Base-by-base conservation (phyloP, 2,888 invertebrate genomes). In the Chouioia cunea region DNA sequence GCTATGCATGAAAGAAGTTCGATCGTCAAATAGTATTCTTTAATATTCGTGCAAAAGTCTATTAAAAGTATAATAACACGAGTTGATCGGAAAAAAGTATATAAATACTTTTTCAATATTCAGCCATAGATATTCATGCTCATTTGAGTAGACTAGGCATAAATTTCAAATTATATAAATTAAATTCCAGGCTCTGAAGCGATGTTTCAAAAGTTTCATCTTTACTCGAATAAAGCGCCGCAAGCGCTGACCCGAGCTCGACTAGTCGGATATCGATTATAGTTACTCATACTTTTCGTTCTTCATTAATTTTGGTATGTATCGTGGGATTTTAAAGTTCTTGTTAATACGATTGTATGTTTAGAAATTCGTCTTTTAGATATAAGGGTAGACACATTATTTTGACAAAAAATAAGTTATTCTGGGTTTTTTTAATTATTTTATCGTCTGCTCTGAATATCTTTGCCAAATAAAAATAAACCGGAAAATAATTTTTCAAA, bases 131-230 rank as follows among this genome's bases (percentile, higher is more conserved):
- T 54, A 68, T 65, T 62, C 47, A 20, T 47, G 52, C 36, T 23
- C 44, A 46, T 27, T 52, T 57, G 43, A 58, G 62, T 57, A 22
- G 46, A 62, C 53, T 56, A 59, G 57, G 69, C 58, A 62, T 73
- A 65, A 69, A 69, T 65, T 73, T 73, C 47, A 73, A 69, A 73
- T 73, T 69, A 69, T 62, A 73, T 65, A 73, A 65, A 73, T 73
- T 73, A 65, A 73, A 73, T 73, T 73, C 66, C 66, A 62, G 57
- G 57, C 62, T 27, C 59, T 36, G 59, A 54, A 65, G 50, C 65
- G 54, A 69, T 69, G 69, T 62, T 69, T 53, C 48, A 65, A 73
- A 72, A 73, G 69, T 73, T 73, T 69, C 72, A 47, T 69, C 68
- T 65, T 62, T 62, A 16, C 60, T 72, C 69, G 47, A 72, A 44